Evolutionary conservation across 2,113 vertebrate species (phyloP), one percentile per base, ranked within the genome.

Genomic region (Aythya baeri): DNA sequence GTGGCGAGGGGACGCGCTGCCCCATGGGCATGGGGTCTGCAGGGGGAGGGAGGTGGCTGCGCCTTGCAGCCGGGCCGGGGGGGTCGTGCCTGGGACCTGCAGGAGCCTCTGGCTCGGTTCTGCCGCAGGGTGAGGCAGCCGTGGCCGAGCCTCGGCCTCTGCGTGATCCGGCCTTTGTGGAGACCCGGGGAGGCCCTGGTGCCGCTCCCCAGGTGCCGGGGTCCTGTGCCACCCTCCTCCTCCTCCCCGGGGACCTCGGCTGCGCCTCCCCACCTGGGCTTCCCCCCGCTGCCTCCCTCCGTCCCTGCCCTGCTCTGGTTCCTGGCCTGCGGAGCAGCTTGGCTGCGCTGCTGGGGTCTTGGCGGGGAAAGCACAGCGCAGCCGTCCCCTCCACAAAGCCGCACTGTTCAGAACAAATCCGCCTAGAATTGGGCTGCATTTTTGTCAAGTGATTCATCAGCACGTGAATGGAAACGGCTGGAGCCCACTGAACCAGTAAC

Each of bases 391-490:
- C 97, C 96, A 98, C 98, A 98, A 98, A 98, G 98, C 98, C 81
- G 62, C 98, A 96, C 97, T 98, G 98, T 98, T 98, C 97, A 95
- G 96, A 83, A 97, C 94, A 96, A 97, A 96, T 95, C 98, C 96
- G 97, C 97, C 97, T 89, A 83, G 96, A 95, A 93, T 93, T 72
- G 81, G 95, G 95, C 93, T 94, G 96, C 97, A 98, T 98, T 98
- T 98, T 98, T 98, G 97, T 97, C 95, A 96, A 97, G 89, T 98
- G 98, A 98, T 98, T 98, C 98, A 98, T 97, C 97, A 96, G 98
- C 98, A 98, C 97, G 97, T 98, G 98, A 98, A 91, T 90, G 97
- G 97, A 97, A 96, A 96, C 95, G 96, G 96, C 97, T 74, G 50
- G 84, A 96, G 96, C 97, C 96, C 89, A 67, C 75, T 91, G 93